Percentiles rank a stretch among this genome's conserved stretches.
Evolutionary conservation across 1,140 invertebrate species (phyloP).

Genomic region (Caenorhabditis inopinata): DNA sequence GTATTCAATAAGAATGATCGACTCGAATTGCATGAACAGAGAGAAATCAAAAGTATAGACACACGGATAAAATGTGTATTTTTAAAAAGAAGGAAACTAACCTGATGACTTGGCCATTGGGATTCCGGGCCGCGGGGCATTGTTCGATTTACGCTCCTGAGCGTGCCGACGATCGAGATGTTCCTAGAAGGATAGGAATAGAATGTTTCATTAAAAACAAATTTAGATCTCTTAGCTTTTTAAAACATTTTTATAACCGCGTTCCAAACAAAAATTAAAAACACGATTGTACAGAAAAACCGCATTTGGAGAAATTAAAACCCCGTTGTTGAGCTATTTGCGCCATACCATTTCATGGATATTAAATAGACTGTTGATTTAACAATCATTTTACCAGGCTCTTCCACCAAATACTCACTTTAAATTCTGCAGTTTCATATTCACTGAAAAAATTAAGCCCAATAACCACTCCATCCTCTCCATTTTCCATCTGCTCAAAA

Average conservation of each 20-base stretch:
- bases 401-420: neutral
- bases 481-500: constrained; percentile 17
- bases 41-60: no score
- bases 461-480: neutral
- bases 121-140: neutral
- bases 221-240: no score
- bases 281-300: no score
- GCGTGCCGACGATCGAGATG: neutral
- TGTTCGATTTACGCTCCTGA: neutral
- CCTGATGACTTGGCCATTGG: neutral
- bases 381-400: no score
- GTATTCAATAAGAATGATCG: neutral
- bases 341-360: no score
- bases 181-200: neutral
- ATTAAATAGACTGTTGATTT: no score
- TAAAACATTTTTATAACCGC: no score
- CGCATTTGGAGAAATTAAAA: no score
- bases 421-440: constrained; percentile 1
- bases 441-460: constrained; percentile 21
- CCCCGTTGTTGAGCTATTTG: no score
- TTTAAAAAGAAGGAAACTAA: no score
- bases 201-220: neutral
- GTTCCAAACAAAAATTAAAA: no score
- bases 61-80: no score
- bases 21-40: constrained; percentile 11